A percentile compares a stretch with the other conserved stretches of the same genome.
Evolutionary conservation across 2,113 vertebrate genomes (phyloP).

Genomic region (Cyanistes caeruleus): DNA sequence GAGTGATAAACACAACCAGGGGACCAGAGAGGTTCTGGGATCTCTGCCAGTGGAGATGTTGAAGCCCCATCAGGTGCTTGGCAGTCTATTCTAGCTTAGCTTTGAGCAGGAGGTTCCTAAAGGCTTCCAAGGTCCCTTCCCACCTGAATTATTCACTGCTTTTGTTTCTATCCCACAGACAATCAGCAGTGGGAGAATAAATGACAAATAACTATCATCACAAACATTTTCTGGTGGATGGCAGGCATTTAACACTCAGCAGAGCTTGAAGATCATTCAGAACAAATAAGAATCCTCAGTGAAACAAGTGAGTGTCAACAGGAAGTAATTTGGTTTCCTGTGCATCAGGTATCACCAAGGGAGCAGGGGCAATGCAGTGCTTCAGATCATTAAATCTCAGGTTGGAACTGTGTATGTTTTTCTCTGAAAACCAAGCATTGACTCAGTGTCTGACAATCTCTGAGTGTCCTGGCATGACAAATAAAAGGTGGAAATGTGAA

Average conservation of each 20-base stretch:
- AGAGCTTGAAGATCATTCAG: neutral
- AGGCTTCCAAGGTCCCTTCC: neutral
- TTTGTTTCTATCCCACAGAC: neutral
- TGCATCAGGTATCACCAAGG: neutral
- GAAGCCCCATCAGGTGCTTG: neutral
- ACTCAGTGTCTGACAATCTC: neutral
- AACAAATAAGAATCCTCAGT: neutral
- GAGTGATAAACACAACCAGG: fast-evolving
- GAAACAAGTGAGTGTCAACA: neutral
- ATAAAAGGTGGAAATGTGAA: neutral
- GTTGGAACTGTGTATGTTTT: no score
- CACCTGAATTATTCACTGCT: neutral
- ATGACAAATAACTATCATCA: neutral
- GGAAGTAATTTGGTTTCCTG: neutral
- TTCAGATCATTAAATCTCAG: neutral
- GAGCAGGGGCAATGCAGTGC: neutral
- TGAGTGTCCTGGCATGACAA: neutral
- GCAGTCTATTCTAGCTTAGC: neutral
- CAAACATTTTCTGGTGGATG: neutral
- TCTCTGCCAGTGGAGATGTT: neutral
- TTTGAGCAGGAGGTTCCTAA: neutral
- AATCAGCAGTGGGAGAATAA: neutral
- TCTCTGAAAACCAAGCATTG: neutral
- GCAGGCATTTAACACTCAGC: neutral
- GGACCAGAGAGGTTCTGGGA: neutral